Base-by-base conservation (phyloP, 2,113 vertebrate species). In the Cardinalis cardinalis region DNA sequence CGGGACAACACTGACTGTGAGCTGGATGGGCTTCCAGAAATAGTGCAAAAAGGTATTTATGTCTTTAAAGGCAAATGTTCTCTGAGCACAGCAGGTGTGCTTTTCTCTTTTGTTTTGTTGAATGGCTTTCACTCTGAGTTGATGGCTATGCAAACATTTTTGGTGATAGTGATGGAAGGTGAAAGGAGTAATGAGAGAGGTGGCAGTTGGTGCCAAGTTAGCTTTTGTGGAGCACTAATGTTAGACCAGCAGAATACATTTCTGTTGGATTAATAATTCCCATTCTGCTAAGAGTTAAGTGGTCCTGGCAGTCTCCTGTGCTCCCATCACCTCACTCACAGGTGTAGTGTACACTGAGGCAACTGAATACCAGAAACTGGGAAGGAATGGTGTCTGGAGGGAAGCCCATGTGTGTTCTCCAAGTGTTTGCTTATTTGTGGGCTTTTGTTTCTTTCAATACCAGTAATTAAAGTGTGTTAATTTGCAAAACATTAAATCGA, bases 11-110 rank as follows among this genome's bases (percentile, higher is more conserved):
- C 76, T 12, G 95, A 97, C 14, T 95, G 91, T 82, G 96, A 97
- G 74, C 97, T 97, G 15, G 98, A 98, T 87, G 98, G 98, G 24
- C 98, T 99, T 89, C 98, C 98, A 60, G 98, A 98, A 76, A 93
- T 98, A 77, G 98, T 98, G 40, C 97, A 97, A 91, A 99, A 95
- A 98, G 98, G 98, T 99, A 95, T 9, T 66, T 38, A 5, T 38
- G 20, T 44, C 38, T 46, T 77, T 26, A 44, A 52, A 75, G 31
- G 5, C 36, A 75, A 64, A n/a, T 1, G 0, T 70, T 64, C 23
- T 87, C 14, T 87, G 44, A 78, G 31, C 63, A 38, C n/a, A 41
- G 10, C 17, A 55, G 38, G 15, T 76, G 23, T 9, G 7, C 46
- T 21, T 43, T 63, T 19, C 26, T 64, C 14, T 48, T 66, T 28